Evolutionary conservation across 2,113 vertebrate genomes (phyloP), one percentile per base, ranked within the genome.

Genomic region (Limnothrissa miodon): DNA sequence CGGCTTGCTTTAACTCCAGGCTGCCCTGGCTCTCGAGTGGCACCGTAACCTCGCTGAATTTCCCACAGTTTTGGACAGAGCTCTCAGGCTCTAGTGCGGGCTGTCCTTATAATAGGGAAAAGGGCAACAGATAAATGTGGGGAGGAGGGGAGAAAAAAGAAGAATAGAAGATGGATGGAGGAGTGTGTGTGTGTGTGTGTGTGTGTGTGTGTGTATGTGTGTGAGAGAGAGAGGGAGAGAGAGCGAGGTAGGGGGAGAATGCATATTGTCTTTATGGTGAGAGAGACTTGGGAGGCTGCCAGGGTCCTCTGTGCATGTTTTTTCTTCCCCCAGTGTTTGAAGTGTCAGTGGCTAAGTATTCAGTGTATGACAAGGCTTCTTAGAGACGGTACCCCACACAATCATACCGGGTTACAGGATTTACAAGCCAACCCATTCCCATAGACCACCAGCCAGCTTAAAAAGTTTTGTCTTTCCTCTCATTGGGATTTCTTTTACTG

Each of bases 281-380:
- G 78, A 79, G 25, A 36, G 66, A 88, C 13, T 91, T 93, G 92
- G 90, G 91, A 88, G 85, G 88, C 87, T 85, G 92, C 92, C 93
- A 93, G 92, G 46, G 84, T 89, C 92, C 89, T 87, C 90, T 92
- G 86, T 92, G 89, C 90, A 89, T 90, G 15, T 74, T 74, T 70
- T 70, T 36, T 91, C 25, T 90, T 89, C 86, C 84, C 88, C 83
- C 83, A 86, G 88, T 39, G 88, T 93, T 93, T 93, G 90, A 93
- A 94, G 92, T 79, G 82, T 92, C 87, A 85, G 90, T 90, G 87
- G 90, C 90, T 90, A 87, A 90, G 91, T 92, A 74, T 74, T 74
- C 66, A 74, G 11, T 74, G 10, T 74, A 74, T 33, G 29, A 66
- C 59, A 36, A 36, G 66, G 66, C 33, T 33, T 74, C 66, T 74